phyloP scores from a whole-genome alignment of 1,140 invertebrate species.

The Drusus annulatus region DNA sequence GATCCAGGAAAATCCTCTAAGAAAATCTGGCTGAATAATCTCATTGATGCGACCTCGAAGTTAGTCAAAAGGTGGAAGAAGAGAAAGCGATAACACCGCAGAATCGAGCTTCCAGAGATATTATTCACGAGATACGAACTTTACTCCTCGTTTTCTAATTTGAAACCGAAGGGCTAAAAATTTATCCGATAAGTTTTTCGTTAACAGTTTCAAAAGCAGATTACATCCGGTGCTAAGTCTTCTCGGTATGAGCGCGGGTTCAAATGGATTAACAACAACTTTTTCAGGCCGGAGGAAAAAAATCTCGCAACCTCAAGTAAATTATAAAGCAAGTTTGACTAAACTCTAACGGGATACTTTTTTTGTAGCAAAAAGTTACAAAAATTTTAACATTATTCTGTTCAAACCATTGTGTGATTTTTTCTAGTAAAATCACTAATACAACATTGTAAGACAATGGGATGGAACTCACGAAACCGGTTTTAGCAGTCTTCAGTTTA shows the following conservation, averaged over 20 bases:
- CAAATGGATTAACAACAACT: slow-evolving; percentile 36
- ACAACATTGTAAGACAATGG: too few relatives aligned
- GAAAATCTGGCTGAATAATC: not conserved
- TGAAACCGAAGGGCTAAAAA: slow-evolving; percentile 52
- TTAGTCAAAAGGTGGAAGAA: not conserved
- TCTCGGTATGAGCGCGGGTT: not conserved
- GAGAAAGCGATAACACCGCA: not conserved
- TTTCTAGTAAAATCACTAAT: too few relatives aligned
- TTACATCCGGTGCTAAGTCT: slow-evolving; percentile 30
- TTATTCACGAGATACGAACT: slow-evolving; percentile 42
- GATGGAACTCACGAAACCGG: too few relatives aligned
- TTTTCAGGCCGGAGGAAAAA: slow-evolving; percentile 5
- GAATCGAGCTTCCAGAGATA: not conserved
- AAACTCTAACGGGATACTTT: not conserved
- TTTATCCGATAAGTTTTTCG: slow-evolving; percentile 54
- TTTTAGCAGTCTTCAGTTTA: too few relatives aligned
- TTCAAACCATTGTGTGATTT: too few relatives aligned
- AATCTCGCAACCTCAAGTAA: not conserved
- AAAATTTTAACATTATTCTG: too few relatives aligned
- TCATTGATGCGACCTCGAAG: not conserved
- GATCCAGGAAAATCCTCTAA: not conserved
- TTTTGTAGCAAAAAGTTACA: too few relatives aligned
- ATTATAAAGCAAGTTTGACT: not conserved
- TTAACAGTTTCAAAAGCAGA: slow-evolving; percentile 52
- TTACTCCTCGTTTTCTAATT: slow-evolving; percentile 55